A percentile compares a stretch with the other conserved stretches of the same genome.
phyloP scores from a whole-genome alignment of 30 jellyfish, hydroid and myxozoan genomes.

The Morbakka virulenta region DNA sequence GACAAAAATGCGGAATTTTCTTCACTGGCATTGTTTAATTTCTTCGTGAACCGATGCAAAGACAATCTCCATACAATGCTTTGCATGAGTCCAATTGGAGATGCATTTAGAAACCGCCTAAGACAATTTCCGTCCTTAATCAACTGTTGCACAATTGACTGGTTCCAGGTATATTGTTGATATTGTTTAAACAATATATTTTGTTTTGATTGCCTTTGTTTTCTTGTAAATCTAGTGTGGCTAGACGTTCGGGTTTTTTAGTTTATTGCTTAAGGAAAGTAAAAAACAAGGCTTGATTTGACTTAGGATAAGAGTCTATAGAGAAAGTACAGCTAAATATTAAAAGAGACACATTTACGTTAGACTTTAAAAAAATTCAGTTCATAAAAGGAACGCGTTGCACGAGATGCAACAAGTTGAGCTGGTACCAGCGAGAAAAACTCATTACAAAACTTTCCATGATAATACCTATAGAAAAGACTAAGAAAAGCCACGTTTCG shows the following conservation, averaged over 20 bases:
- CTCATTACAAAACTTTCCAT: too few relatives aligned
- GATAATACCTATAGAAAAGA: too few relatives aligned
- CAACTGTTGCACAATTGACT: constrained; percentile 95
- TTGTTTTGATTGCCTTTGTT: not conserved
- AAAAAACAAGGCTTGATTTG: too few relatives aligned
- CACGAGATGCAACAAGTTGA: too few relatives aligned
- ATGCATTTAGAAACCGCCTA: constrained; percentile 79
- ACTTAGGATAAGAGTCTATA: too few relatives aligned
- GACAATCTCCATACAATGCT: constrained; percentile 87
- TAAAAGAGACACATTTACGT: too few relatives aligned
- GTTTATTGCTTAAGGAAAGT: not conserved
- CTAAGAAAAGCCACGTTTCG: too few relatives aligned
- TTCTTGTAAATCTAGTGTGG: not conserved
- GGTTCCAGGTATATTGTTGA: constrained; percentile 79
- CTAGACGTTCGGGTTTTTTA: not conserved
- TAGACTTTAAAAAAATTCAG: too few relatives aligned
- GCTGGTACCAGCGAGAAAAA: too few relatives aligned
- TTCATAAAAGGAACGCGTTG: too few relatives aligned
- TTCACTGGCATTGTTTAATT: constrained; percentile 83
- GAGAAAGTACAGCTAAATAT: too few relatives aligned
- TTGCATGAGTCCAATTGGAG: constrained; percentile 99
- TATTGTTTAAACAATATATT: not conserved
- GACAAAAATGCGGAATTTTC: constrained; percentile 89
- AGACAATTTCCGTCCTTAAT: constrained; percentile 95
- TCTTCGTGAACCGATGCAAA: constrained; percentile 86